Conservation (phyloP, 2,888 invertebrate genomes). For the Microplitis deprimator region DNA sequence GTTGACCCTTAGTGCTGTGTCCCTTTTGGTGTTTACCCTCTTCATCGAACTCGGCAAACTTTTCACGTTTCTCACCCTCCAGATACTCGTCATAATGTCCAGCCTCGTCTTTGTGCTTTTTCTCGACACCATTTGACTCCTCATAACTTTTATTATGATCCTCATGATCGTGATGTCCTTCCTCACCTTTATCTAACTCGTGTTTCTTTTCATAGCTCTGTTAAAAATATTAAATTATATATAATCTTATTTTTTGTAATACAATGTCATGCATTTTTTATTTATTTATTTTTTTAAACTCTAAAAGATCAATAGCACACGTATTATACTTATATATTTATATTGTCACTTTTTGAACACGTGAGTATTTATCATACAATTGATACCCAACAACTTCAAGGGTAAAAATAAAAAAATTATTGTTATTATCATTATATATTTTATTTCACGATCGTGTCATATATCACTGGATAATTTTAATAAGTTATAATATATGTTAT, state of each 20-base stretch:
- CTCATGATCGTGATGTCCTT: slow-evolving; percentile 81
- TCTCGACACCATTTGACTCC: slow-evolving; percentile 77
- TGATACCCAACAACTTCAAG: too few relatives aligned
- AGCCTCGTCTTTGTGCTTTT: slow-evolving; percentile 77
- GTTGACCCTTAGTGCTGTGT: slow-evolving; percentile 82
- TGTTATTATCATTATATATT: too few relatives aligned
- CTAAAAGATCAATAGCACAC: too few relatives aligned
- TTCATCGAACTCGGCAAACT: slow-evolving; percentile 76
- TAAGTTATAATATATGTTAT: slow-evolving; percentile 32
- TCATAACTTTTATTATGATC: slow-evolving; percentile 77
- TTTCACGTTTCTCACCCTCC: slow-evolving; percentile 80
- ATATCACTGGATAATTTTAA: neutral
- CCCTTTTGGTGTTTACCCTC: slow-evolving; percentile 81
- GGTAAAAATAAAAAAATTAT: too few relatives aligned
- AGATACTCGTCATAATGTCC: slow-evolving; percentile 79
- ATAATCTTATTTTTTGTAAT: too few relatives aligned
- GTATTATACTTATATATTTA: too few relatives aligned
- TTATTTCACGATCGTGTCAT: neutral
- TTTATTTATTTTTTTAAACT: too few relatives aligned
- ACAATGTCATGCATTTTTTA: too few relatives aligned
- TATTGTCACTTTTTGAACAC: too few relatives aligned
- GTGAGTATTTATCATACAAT: too few relatives aligned
- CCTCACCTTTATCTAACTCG: slow-evolving; percentile 76
- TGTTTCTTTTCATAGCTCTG: slow-evolving; percentile 73
- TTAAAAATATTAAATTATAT: neutral